phyloP scores from a whole-genome alignment of 2,888 invertebrate genomes.

The Drosophila robusta region DNA sequence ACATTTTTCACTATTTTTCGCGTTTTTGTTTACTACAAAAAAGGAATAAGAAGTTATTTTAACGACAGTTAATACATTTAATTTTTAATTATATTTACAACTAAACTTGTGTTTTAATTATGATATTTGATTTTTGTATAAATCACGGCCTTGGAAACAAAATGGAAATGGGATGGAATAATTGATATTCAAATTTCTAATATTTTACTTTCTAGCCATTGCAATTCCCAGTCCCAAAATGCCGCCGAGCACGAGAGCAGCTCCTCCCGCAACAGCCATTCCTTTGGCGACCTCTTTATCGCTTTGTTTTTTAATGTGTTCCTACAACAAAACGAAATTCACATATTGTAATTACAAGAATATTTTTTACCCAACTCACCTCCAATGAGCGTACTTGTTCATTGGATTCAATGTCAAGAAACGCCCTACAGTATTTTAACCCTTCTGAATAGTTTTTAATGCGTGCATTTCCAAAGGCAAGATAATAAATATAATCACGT shows the following conservation, averaged over 20 bases:
- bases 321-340: slow-evolving; percentile 85
- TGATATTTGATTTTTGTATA: slow-evolving; percentile 18
- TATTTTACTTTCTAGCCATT: slow-evolving; percentile 87
- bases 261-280: slow-evolving; percentile 95
- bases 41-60: slow-evolving; percentile 43
- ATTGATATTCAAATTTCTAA: slow-evolving; percentile 11
- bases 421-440: slow-evolving; percentile 91
- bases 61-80: slow-evolving; percentile 44
- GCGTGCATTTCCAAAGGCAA: slow-evolving; percentile 96
- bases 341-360: not conserved
- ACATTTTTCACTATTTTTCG: slow-evolving; percentile 70
- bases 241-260: slow-evolving; percentile 93
- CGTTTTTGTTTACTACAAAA: slow-evolving; percentile 82
- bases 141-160: slow-evolving; percentile 14
- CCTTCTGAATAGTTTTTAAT: slow-evolving; percentile 96
- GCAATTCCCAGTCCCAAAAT: slow-evolving; percentile 94
- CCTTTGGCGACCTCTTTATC: slow-evolving; percentile 95
- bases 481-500: slow-evolving; percentile 97
- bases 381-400: slow-evolving; percentile 94
- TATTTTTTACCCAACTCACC: slow-evolving; percentile 79
- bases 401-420: slow-evolving; percentile 94
- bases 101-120: slow-evolving; percentile 39
- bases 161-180: slow-evolving; percentile 23
- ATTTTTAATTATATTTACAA: slow-evolving; percentile 44
- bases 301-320: slow-evolving; percentile 94